These are phyloP conservation scores for Molossus molossus DNA, from an alignment of 2,797 vertebrate genomes.

Conservation along the genomic window DNA sequence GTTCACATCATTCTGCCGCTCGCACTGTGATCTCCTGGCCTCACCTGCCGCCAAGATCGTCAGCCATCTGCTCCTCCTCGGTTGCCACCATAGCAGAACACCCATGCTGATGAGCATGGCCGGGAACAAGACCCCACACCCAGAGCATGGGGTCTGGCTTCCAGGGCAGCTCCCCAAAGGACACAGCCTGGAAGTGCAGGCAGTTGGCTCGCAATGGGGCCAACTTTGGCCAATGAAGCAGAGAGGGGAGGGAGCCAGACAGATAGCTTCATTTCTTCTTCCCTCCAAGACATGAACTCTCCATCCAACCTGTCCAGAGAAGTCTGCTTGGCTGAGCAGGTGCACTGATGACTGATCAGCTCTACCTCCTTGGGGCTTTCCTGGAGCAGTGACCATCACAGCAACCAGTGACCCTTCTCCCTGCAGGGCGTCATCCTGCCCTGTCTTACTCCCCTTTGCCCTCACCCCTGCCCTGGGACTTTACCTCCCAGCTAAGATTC, in stretches of 20 bases:
- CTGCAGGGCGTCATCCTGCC: too few species aligned
- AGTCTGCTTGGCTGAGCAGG: too few species aligned
- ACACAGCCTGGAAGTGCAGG: background rate
- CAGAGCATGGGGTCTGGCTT: background rate
- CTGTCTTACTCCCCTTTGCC: background rate
- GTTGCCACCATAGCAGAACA: background rate
- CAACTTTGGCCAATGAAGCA: background rate
- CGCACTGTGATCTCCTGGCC: background rate
- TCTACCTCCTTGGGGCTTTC: background rate
- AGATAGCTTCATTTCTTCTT: background rate
- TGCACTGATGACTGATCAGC: background rate
- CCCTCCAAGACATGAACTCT: background rate
- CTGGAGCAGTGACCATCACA: background rate
- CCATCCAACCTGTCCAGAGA: background rate
- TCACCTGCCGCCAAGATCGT: background rate
- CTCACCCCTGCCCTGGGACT: background rate
- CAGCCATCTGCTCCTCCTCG: background rate
- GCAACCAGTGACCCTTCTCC: background rate
- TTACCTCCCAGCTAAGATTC: background rate
- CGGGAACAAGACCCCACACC: background rate
- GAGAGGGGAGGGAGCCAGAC: background rate
- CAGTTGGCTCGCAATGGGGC: background rate
- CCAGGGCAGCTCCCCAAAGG: background rate
- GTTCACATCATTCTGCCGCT: background rate
- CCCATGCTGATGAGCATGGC: background rate